Evolutionary conservation across 1,140 invertebrate genomes (phyloP).

Genomic region (Aleiodes sp.): DNA sequence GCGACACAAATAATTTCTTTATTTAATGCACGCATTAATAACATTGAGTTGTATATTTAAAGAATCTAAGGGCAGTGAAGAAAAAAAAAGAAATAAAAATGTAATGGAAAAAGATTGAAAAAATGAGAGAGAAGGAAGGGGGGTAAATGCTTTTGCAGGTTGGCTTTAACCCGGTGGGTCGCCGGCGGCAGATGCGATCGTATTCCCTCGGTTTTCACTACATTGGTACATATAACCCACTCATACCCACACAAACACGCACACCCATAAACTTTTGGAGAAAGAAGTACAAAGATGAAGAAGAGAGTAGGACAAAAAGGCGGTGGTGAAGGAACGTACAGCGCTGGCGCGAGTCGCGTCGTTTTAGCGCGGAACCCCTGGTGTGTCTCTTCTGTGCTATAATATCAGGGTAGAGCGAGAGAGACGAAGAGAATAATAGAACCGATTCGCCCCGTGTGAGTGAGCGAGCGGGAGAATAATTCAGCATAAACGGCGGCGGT

Average conservation of each 20-base stretch:
- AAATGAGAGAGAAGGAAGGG: neutral
- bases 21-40: too few relatives aligned
- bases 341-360: neutral
- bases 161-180: constrained; percentile 51
- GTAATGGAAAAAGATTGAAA: constrained; percentile 1
- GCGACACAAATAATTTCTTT: too few relatives aligned
- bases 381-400: too few relatives aligned
- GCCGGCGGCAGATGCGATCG: constrained; percentile 31
- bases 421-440: neutral
- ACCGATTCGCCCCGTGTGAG: neutral
- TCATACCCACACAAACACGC: too few relatives aligned
- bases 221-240: neutral
- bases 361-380: constrained; percentile 1
- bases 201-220: neutral
- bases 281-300: neutral
- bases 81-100: constrained; percentile 5
- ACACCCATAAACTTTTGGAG: too few relatives aligned
- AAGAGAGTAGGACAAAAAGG: neutral
- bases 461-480: too few relatives aligned
- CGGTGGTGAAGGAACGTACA: neutral
- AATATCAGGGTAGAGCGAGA: neutral
- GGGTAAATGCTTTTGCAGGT: constrained; percentile 7
- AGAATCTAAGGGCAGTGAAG: too few relatives aligned
- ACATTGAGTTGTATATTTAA: too few relatives aligned
- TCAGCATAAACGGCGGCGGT: constrained; percentile 31